Evolutionary conservation across 2,113 vertebrate genomes (phyloP).

Genomic region (Boulengerochromis microlepis): DNA sequence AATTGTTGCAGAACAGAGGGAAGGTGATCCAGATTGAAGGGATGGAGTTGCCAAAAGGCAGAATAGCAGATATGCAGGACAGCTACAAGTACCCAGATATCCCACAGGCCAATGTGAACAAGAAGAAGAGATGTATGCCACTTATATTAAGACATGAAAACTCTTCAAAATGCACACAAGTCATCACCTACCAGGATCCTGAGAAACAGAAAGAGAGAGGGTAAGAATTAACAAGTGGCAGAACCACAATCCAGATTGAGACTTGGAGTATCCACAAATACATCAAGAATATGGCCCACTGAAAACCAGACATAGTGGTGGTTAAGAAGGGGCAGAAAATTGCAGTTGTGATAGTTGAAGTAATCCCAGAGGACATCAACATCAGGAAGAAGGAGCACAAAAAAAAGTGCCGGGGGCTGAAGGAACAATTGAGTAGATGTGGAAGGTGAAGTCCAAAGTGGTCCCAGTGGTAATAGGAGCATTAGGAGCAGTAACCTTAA

Average conservation of each 20-base stretch:
- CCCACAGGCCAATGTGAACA: background rate
- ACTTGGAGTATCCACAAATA: background rate
- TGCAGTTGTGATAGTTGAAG: background rate
- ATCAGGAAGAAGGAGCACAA: background rate
- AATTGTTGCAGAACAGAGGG: background rate
- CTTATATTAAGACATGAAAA: background rate
- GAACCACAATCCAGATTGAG: background rate
- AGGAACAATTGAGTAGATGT: background rate
- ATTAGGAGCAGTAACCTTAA: background rate
- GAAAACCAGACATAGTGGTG: background rate
- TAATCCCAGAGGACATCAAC: background rate
- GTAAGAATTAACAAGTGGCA: background rate
- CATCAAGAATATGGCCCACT: background rate
- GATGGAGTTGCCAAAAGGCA: background rate
- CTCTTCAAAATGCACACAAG: background rate
- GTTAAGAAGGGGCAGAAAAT: background rate
- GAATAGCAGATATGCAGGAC: background rate
- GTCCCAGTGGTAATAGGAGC: background rate
- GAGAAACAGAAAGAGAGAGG: background rate
- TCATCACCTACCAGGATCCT: background rate
- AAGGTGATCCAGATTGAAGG: background rate
- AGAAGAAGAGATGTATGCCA: background rate
- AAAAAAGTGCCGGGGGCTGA: background rate
- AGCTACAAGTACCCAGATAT: background rate
- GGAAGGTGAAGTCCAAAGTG: background rate